Percentiles rank a stretch among this genome's conserved stretches.
Conservation (phyloP, 2,113 vertebrate genomes). For the Megaptera novaeangliae region DNA sequence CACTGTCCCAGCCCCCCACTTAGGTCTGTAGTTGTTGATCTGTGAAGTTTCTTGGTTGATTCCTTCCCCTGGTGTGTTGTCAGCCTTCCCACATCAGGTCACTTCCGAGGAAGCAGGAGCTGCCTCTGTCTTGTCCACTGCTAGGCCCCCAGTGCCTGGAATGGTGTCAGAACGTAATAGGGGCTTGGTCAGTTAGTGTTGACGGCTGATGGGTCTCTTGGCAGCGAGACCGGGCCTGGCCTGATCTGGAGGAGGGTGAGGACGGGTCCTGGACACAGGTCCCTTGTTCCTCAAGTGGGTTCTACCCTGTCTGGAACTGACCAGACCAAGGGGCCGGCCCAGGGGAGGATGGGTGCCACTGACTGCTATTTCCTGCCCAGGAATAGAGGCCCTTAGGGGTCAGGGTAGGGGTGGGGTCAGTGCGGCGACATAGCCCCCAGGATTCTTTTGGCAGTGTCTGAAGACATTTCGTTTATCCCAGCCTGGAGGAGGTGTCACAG, state of each 20-base stretch:
- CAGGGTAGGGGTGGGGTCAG: neutral
- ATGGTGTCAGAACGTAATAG: accelerated
- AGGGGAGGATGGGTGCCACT: neutral
- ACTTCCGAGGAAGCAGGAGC: neutral
- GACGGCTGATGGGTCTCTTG: neutral
- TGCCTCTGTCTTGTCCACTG: accelerated
- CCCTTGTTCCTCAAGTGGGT: neutral
- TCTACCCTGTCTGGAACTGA: neutral
- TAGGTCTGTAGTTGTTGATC: neutral
- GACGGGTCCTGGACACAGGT: neutral
- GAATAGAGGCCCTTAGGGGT: neutral
- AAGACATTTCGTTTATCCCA: neutral
- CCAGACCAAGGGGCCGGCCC: neutral
- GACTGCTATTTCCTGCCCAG: neutral
- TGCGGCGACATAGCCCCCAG: accelerated
- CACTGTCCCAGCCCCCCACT: neutral
- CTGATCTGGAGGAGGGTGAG: neutral
- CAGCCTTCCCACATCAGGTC: neutral
- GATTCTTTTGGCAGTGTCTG: neutral
- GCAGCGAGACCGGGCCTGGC: neutral
- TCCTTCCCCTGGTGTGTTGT: accelerated
- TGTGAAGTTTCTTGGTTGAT: accelerated
- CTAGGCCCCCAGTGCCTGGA: neutral
- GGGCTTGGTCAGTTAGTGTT: neutral
- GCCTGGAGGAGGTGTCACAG: neutral